Evolutionary conservation across 2,888 invertebrate species (phyloP), one percentile per base, ranked within the genome.

Genomic region (Troides helena): DNA sequence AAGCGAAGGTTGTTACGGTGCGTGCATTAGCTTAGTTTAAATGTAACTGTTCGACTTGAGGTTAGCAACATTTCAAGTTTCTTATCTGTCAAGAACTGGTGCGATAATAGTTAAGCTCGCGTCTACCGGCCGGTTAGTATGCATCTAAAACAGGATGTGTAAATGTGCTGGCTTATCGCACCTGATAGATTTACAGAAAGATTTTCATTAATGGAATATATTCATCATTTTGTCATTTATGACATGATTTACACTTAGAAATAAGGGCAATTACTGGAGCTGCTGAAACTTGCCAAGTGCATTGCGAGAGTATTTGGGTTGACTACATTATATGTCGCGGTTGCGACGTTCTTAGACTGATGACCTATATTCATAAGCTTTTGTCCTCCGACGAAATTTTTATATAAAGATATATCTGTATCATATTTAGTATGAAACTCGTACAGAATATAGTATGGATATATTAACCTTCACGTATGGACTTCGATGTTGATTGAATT

Each of bases 11-110:
- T 56, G 70, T 64, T 61, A 46, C 70, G 7, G 53, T 39, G 64
- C 64, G 59, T 63, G 58, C 63, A 67, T 70, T 67, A 67, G 64
- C 70, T 70, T 64, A 70, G 70, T 67, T 70, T 70, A 64, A 70
- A 70, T 64, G 70, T 70, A 70, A 70, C 70, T 70, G 67, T 70
- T 67, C 60, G 56, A 50, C 57, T 50, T 56, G 39, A 67, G 67
- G 67, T 61, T 56, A 70, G 67, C 64, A 63, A 63, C 60, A 57
- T 67, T 67, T 67, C 60, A 64, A 64, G 59, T 64, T 70, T 64
- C 70, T 70, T 70, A 70, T 70, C 70, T 70, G 67, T 70, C 70
- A 70, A 70, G 70, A 67, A 64, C 70, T 70, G 36, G 70, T 60
- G 64, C 64, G 70, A 70, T 70, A 70, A 67, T 70, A 64, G 23